phyloP scores from a whole-genome alignment of 2,888 invertebrate genomes.

The Cremastinae sp. region DNA sequence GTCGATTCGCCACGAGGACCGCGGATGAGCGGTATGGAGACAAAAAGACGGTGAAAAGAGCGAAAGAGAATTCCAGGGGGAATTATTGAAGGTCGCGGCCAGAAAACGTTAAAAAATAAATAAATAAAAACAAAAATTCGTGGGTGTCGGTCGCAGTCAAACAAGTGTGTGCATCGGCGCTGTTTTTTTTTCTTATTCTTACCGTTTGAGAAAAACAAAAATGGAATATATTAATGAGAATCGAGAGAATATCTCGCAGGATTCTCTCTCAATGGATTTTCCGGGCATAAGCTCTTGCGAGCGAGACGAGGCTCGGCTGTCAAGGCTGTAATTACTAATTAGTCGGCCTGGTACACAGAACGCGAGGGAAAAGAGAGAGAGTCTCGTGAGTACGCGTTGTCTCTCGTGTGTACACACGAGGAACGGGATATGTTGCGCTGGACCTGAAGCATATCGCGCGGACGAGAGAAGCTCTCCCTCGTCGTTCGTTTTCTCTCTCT shows the following conservation, averaged over 20 bases:
- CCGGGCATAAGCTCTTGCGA: slow-evolving; percentile 37
- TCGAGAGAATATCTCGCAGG: slow-evolving; percentile 12
- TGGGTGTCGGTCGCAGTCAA: slow-evolving; percentile 18
- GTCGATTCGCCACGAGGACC: slow-evolving; percentile 1
- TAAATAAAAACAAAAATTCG: slow-evolving; percentile 52
- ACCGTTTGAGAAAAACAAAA: no score
- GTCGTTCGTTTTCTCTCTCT: slow-evolving; percentile 1
- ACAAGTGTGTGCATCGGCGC: slow-evolving; percentile 58
- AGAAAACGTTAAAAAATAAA: slow-evolving; percentile 56
- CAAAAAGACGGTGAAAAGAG: slow-evolving; percentile 28
- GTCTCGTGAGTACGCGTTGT: slow-evolving; percentile 13
- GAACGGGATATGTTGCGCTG: slow-evolving; percentile 8
- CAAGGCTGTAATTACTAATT: slow-evolving; percentile 78
- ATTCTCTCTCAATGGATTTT: slow-evolving; percentile 33
- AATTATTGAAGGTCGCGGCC: slow-evolving; percentile 45
- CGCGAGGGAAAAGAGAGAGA: slow-evolving; percentile 29
- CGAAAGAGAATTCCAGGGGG: not conserved
- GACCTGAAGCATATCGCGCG: slow-evolving; percentile 16
- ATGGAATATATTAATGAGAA: slow-evolving; percentile 20
- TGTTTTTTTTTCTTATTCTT: slow-evolving; percentile 60
- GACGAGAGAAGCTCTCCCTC: slow-evolving; percentile 19
- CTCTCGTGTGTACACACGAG: slow-evolving; percentile 18
- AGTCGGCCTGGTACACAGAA: slow-evolving; percentile 66
- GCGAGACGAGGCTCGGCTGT: slow-evolving; percentile 67
- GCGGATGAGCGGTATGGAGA: slow-evolving; percentile 17